Conservation (phyloP, 35 echinoderm and acorn worm genomes). For the Chiridota heheva region DNA sequence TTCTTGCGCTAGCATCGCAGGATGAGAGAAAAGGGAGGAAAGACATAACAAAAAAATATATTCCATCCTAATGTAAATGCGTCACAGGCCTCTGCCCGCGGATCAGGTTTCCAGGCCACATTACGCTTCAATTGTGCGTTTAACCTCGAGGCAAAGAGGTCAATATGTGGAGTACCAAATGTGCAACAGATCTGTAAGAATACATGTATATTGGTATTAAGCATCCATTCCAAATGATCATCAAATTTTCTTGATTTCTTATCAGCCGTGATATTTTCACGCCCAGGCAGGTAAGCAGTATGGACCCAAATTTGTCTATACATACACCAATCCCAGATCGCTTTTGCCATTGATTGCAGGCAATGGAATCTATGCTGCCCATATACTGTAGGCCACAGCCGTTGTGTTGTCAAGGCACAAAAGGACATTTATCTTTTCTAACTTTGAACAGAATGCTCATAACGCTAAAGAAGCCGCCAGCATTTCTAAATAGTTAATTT, state of each 20-base stretch:
- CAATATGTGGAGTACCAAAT: slow-evolving; percentile 39
- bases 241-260: slow-evolving; percentile 5
- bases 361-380: slow-evolving; percentile 52
- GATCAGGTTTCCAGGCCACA: slow-evolving; percentile 53
- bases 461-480: slow-evolving; percentile 21
- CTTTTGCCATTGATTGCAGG: slow-evolving; percentile 56
- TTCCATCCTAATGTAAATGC: slow-evolving; percentile 54
- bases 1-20: slow-evolving; percentile 47
- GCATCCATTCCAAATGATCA: slow-evolving; percentile 24
- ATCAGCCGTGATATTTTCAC: not conserved
- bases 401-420: slow-evolving; percentile 63
- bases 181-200: slow-evolving; percentile 32
- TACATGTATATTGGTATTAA: slow-evolving; percentile 1
- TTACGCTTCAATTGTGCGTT: slow-evolving; percentile 18
- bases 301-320: not conserved
- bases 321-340: not conserved
- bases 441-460: slow-evolving; percentile 46
- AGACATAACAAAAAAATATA: slow-evolving; percentile 30
- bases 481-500: slow-evolving; percentile 63
- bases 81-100: slow-evolving; percentile 31
- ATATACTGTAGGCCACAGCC: slow-evolving; percentile 63
- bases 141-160: slow-evolving; percentile 19
- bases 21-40: slow-evolving; percentile 54
- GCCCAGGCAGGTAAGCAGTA: not conserved
- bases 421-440: slow-evolving; percentile 41